A percentile compares a stretch with the other conserved stretches of the same genome.
Conservation (phyloP, 2,113 vertebrate genomes). For the Eleginops maclovinus region DNA sequence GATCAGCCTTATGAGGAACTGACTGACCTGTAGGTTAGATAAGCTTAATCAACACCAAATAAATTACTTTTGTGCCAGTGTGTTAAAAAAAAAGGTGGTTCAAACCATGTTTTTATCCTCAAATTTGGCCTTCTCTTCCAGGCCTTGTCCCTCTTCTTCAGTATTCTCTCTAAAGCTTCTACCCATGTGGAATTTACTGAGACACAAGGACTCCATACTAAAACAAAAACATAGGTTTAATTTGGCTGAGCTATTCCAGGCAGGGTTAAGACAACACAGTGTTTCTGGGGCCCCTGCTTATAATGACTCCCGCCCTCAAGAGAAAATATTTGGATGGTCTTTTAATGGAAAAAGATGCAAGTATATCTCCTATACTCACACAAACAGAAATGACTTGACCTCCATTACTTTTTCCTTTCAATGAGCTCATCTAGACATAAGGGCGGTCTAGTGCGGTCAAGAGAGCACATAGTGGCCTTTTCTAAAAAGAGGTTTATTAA, state of each 20-base stretch:
- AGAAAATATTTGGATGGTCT: conserved; percentile 59
- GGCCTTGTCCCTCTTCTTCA: not conserved
- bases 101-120: too few species aligned
- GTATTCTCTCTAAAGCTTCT: not conserved
- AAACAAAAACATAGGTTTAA: conserved; percentile 70
- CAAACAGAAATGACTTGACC: not conserved
- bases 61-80: not conserved
- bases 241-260: conserved; percentile 68
- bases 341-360: conserved; percentile 11
- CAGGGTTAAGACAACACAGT: conserved; percentile 76
- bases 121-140: not conserved
- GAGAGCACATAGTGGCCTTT: not conserved
- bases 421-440: not conserved
- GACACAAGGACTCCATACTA: conserved; percentile 10
- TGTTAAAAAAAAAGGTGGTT: not conserved
- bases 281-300: conserved; percentile 10
- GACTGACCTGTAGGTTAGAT: conserved; percentile 45
- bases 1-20: conserved; percentile 26
- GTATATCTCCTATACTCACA: not conserved
- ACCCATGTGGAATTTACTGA: conserved; percentile 29
- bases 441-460: not conserved
- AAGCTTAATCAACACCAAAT: conserved; percentile 36
- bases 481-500: conserved; percentile 27
- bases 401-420: not conserved
- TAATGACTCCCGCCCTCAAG: conserved; percentile 31